Evolutionary conservation across 2,113 vertebrate species (phyloP), one percentile per base, ranked within the genome.

Genomic region (Cephalopholis sonnerati): DNA sequence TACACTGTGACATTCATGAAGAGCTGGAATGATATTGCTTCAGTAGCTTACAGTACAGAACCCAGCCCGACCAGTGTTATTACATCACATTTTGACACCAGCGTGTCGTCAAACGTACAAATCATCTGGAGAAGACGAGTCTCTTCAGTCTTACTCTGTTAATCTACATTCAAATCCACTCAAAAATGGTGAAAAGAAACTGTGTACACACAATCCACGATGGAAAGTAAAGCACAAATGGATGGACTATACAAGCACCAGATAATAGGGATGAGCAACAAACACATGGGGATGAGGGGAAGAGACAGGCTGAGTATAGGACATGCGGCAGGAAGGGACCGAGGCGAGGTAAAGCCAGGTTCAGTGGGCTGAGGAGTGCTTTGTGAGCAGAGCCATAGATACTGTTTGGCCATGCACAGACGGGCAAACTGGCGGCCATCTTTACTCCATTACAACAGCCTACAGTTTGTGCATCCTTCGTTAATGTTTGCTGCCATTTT

Each of bases 11-110:
- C 87, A 89, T 90, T 93, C 92, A 82, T 50, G 65, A 81, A 73
- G 81, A 79, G 75, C 81, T 90, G 65, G 74, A 86, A 88, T 78
- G 71, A 86, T 90, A 90, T 92, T 89, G 88, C 92, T 86, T 87
- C 71, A 81, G 75, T 66, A 50, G 85, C 89, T 84, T 84, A 89
- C 86, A 87, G 86, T 85, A 89, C 87, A 80, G 77, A 81, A 16
- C 63, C 75, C 73, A 74, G 81, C 89, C 59, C 22, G 46, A 65
- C 75, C 64, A 69, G 70, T 75, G 66, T 67, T 57, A 24, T 27
- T 36, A 84, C 39, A n/a, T 57, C 44, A 67, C 58, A 44, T 46
- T 68, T 46, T 59, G 51, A 79, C 75, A 76, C 61, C 25, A 51
- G 68, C 10, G 72, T 65, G 48, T 41, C 69, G 64, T 46, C 65